A percentile compares a stretch with the other conserved stretches of the same genome.
These are phyloP conservation scores for Gymnoscelis rufifasciata DNA, from an alignment of 2,888 invertebrate genomes.

Conservation along the genomic window DNA sequence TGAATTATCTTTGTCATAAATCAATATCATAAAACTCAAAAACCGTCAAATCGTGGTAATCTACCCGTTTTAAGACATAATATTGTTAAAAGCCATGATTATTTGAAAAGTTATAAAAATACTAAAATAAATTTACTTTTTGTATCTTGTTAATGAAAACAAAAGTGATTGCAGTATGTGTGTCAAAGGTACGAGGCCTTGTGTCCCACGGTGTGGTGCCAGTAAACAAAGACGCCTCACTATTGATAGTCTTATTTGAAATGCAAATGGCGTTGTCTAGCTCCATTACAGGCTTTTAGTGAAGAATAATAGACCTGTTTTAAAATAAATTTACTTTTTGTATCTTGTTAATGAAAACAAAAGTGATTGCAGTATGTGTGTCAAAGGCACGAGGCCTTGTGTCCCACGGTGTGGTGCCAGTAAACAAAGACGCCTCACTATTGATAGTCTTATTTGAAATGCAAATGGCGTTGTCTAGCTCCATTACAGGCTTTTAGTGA, in stretches of 20 bases:
- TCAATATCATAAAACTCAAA: no score
- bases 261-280: conserved; percentile 1
- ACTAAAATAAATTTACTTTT: no score
- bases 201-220: not conserved
- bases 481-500: conserved; percentile 1
- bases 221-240: not conserved
- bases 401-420: not conserved
- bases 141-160: no score
- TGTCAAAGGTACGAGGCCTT: not conserved
- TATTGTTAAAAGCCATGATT: no score
- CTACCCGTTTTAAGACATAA: no score
- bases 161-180: not conserved
- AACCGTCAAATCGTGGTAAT: no score
- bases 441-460: conserved; percentile 1
- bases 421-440: not conserved
- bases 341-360: no score
- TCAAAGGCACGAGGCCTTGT: not conserved
- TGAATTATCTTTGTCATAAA: no score
- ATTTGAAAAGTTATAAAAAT: no score
- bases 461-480: not conserved
- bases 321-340: no score
- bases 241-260: not conserved
- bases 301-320: not conserved
- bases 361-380: not conserved
- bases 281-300: conserved; percentile 1